These are phyloP conservation scores for Drosophila phalerata DNA, from an alignment of 2,888 invertebrate species.

Conservation along the genomic window DNA sequence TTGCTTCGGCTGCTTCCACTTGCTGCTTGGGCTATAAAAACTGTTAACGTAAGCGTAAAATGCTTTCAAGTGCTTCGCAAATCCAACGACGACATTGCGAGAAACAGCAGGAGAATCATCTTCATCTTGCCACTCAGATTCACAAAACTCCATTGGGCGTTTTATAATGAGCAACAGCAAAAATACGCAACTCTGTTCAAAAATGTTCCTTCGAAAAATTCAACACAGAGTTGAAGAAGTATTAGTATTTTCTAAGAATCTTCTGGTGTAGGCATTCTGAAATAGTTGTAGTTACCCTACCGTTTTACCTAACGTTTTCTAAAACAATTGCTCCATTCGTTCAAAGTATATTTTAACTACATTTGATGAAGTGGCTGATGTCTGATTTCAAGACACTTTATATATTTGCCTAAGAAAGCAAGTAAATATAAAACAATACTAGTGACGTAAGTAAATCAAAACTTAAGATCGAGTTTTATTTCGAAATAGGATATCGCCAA, in stretches of 20 bases:
- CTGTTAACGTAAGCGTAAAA: slow-evolving; percentile 80
- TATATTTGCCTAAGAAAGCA: no score
- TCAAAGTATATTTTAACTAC: background rate
- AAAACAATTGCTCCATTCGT: background rate
- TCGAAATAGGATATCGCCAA: no score
- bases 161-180: slow-evolving; percentile 59
- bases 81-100: slow-evolving; percentile 50
- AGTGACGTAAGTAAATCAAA: no score
- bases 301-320: no score
- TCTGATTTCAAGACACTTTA: no score
- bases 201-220: slow-evolving; percentile 17
- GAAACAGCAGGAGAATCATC: slow-evolving; percentile 17
- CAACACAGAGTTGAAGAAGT: background rate
- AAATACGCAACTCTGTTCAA: background rate
- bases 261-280: background rate
- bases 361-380: background rate
- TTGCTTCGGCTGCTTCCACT: slow-evolving; percentile 56
- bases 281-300: background rate
- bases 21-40: slow-evolving; percentile 71
- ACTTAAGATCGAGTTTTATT: no score
- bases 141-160: slow-evolving; percentile 28
- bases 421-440: no score
- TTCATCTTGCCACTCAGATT: slow-evolving; percentile 35
- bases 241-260: background rate
- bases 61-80: slow-evolving; percentile 78